Evolutionary conservation across 1,140 invertebrate species (phyloP), one percentile per base, ranked within the genome.

Genomic region (Pseudobourletiella spinata): DNA sequence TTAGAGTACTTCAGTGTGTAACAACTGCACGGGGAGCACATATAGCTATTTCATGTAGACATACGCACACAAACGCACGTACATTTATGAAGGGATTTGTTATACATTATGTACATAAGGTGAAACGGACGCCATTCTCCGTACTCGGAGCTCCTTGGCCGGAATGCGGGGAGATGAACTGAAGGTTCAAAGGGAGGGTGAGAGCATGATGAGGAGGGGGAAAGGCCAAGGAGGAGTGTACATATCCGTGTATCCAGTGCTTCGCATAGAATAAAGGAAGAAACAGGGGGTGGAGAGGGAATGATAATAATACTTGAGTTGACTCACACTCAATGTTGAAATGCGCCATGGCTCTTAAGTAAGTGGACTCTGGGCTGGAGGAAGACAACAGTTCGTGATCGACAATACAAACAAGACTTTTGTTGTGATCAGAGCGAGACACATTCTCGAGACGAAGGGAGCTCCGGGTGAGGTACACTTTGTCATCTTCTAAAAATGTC

Each of bases 261-360:
- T n/a, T n/a, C n/a, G n/a, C n/a, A 11, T 48, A 48, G 22, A 20
- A 48, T 48, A 22, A 25, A 20, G 11, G 18, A 48, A 18, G 22
- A 11, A n/a, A 18, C 11, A 48, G 46, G 22, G 11, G 11, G 18
- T 20, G 22, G 24, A 48, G 16, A 25, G 46, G 11, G 46, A 48
- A 48, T 48, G 11, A 8, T 25, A 8, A 20, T n/a, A 48, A 11
- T 25, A n/a, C n/a, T n/a, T n/a, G n/a, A n/a, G n/a, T 39, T 39
- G 32, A 86, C 86, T 88, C 77, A 88, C 87, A 89, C 79, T 88
- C 84, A 42, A 89, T 86, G 75, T 89, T 86, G 18, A 89, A 79
- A 2, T 86, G 78, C 1, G 87, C 82, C 18, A 84, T 85, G 55
- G 85, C 84, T 51, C 65, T 32, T 35, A 67, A 51, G 51, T 59